Base-by-base conservation (phyloP, 2,888 invertebrate genomes). In the Cacoxenus indagator region DNA sequence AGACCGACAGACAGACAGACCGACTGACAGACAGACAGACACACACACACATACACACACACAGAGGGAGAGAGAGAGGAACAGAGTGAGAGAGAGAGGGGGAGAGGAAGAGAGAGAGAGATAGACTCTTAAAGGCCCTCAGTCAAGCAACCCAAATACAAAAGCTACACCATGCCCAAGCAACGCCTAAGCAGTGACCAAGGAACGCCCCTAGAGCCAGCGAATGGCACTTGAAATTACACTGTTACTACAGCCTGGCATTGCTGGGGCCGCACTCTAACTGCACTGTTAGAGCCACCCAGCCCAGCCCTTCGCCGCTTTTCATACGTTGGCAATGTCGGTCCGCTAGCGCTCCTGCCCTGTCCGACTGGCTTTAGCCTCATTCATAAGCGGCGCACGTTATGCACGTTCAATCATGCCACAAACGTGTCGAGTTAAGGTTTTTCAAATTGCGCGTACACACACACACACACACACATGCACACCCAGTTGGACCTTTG, bases 341-440 rank as follows among this genome's bases (percentile, higher is more conserved):
- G 31, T 1, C 31, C 31, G 31, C 9, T 9, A 31, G 31, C 31
- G 31, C 31, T n/a, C n/a, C n/a, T 9, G 31, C 31, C 31, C 6
- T 31, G 22, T 17, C 51, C 24, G 22, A 54, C 24, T 17, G 22
- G 24, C 24, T 17, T 54, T 54, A 24, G 51, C 51, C 51, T 54
- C 51, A 54, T 54, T 54, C 51, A 22, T 24, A 24, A 11, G 19
- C 51, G 51, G 8, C 19, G 51, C 31, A 19, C 31, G 27, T 59
- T 22, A 17, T 61, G 76, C 83, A 80, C 80, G 83, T 80, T 80
- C 76, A 72, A 77, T 76, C 75, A 75, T 74, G 79, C 68, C 73
- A 69, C 70, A 82, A 67, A 81, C 80, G 82, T 80, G 80, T 79
- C 77, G 68, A 78, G 83, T 19, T 24, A 14, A 19, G n/a, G 54